Conservation (phyloP, 2,888 invertebrate species). For the Peribatodes rhomboidaria region DNA sequence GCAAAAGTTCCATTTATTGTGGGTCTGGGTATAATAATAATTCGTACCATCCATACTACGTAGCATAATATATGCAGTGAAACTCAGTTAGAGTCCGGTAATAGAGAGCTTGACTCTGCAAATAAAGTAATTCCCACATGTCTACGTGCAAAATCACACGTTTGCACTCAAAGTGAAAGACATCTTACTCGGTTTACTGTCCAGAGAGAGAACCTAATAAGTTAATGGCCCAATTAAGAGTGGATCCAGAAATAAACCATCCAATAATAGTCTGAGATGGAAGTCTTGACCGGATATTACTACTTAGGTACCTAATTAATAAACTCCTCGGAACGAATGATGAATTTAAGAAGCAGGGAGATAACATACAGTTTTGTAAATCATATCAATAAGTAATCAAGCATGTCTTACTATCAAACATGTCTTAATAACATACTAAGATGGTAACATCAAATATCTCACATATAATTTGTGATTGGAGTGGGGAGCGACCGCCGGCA, state of each 20-base stretch:
- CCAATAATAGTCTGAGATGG: slow-evolving; percentile 5
- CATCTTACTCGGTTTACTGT: slow-evolving; percentile 3
- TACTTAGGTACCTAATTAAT: slow-evolving; percentile 10
- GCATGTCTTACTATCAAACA: too few species aligned
- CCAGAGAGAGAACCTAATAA: background rate
- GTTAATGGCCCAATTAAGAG: slow-evolving; percentile 8
- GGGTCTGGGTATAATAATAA: background rate
- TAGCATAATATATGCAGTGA: too few species aligned
- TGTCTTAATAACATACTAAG: background rate
- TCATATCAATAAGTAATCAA: background rate
- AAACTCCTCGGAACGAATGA: slow-evolving; percentile 4
- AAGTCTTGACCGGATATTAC: slow-evolving; percentile 11
- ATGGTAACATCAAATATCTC: slow-evolving; percentile 10
- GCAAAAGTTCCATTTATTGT: slow-evolving; percentile 17
- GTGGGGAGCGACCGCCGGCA: slow-evolving; percentile 36
- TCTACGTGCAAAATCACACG: slow-evolving; percentile 37
- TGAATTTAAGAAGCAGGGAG: background rate
- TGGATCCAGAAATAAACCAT: slow-evolving; percentile 22
- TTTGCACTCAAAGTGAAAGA: slow-evolving; percentile 8
- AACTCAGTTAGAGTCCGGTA: slow-evolving; percentile 7
- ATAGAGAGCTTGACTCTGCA: background rate
- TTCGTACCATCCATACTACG: background rate
- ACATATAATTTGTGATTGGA: slow-evolving; percentile 29
- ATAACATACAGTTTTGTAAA: background rate
- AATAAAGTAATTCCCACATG: slow-evolving; percentile 8